Evolutionary conservation across 2,888 invertebrate genomes (phyloP), one percentile per base, ranked within the genome.

Genomic region (Crossocerus cetratus): DNA sequence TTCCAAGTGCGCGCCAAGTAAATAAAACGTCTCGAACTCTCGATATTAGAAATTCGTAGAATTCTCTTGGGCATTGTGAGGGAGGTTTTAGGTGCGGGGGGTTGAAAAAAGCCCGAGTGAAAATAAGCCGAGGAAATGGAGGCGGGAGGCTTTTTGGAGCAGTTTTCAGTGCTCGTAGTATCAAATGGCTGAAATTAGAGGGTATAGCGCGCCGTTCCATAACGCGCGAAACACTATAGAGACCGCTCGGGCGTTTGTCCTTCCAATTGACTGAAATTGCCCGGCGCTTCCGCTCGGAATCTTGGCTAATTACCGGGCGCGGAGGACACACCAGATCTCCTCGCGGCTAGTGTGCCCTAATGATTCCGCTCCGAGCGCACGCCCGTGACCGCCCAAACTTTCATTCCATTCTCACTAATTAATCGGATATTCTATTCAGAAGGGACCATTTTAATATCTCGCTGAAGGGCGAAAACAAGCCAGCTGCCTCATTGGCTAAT

Each of bases 221-320:
- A 78, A 76, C 66, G 68, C 74, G 73, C 65, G 75, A 76, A 74
- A 76, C 74, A 66, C 23, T 71, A 74, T 62, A 73, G 57, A 18
- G 32, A 45, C 60, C 55, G 23, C 56, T 18, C 42, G 42, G 54
- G 55, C 72, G 69, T 80, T 81, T 80, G 73, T 69, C 77, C 75
- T 69, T 73, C 58, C 80, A 84, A 85, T 86, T 83, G 79, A 71
- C 55, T 65, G 65, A 75, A 86, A 84, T 83, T 80, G 81, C 72
- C 65, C 60, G 59, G 65, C 71, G 55, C 77, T 81, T 80, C 73
- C 80, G 73, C 65, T 75, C 67, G 64, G 76, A 82, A 81, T 82
- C 83, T 84, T 83, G 76, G 76, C 77, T 85, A 85, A 85, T 85
- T 85, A 82, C 77, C 71, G 63, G 70, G 67, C 69, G 57, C 42